These are phyloP conservation scores for Heloderma charlesbogerti DNA, from an alignment of 2,113 vertebrate species.

Conservation along the genomic window DNA sequence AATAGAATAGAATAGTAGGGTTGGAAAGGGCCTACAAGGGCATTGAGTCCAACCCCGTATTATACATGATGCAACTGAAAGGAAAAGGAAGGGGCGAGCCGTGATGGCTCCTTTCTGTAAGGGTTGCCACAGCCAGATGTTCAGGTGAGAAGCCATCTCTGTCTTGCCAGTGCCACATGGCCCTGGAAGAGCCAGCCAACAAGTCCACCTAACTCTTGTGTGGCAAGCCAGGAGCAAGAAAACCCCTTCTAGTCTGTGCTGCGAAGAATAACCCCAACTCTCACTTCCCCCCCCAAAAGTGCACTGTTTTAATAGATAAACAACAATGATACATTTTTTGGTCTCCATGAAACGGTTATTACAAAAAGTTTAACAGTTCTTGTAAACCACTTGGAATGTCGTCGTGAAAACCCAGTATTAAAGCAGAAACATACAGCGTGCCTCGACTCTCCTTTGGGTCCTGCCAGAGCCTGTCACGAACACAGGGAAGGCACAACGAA, in stretches of 20 bases:
- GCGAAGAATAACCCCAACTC: neutral
- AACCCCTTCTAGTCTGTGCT: too few species aligned
- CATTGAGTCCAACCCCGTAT: too few species aligned
- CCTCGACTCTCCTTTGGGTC: conserved; percentile 45
- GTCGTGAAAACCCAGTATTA: conserved; percentile 53
- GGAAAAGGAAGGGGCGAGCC: too few species aligned
- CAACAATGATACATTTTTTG: conserved; percentile 68
- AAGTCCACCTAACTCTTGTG: too few species aligned
- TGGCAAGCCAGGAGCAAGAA: too few species aligned
- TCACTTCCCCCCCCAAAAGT: conserved; percentile 50
- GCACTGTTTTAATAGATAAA: conserved; percentile 66
- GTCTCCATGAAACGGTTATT: conserved; percentile 70
- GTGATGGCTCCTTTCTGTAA: neutral
- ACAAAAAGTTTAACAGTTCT: conserved; percentile 55
- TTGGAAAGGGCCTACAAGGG: too few species aligned
- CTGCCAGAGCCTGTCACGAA: conserved; percentile 34
- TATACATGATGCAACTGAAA: too few species aligned
- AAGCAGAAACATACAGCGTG: conserved; percentile 42
- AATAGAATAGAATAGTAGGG: too few species aligned
- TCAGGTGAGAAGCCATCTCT: too few species aligned
- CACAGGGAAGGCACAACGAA: conserved; percentile 47
- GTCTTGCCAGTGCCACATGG: too few species aligned
- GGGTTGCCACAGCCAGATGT: too few species aligned
- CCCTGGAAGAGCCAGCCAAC: too few species aligned
- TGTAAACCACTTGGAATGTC: conserved; percentile 73